phyloP scores from a whole-genome alignment of 2,113 vertebrate species.

The Tachysurus vachellii region DNA sequence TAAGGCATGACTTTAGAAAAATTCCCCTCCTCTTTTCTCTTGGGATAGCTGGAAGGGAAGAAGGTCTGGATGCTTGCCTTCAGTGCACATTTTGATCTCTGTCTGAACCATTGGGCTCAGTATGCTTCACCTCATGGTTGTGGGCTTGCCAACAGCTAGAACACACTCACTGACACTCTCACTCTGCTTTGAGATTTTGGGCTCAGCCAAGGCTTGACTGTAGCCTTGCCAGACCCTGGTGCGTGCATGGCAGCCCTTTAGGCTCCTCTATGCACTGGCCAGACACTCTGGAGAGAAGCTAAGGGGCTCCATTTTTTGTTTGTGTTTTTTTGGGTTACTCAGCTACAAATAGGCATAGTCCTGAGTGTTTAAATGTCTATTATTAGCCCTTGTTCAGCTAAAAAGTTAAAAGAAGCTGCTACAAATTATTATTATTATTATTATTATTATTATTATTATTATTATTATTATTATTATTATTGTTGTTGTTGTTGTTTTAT shows the following conservation, averaged over 20 bases:
- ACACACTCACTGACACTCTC: conserved; percentile 19
- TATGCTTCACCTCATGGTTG: conserved; percentile 6
- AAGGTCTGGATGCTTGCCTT: conserved; percentile 34
- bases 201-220: conserved; percentile 38
- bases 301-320: conserved; percentile 31
- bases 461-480: background rate
- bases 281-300: conserved; percentile 40
- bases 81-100: conserved; percentile 42
- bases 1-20: conserved; percentile 25
- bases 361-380: background rate
- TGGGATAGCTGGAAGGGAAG: conserved; percentile 14
- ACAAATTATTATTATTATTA: background rate
- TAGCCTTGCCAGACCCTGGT: conserved; percentile 51
- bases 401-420: background rate
- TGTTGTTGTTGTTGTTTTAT: background rate
- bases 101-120: conserved; percentile 44
- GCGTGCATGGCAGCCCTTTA: conserved; percentile 49
- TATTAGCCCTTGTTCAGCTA: background rate
- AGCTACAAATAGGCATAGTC: background rate
- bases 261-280: conserved; percentile 39
- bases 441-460: background rate
- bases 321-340: background rate
- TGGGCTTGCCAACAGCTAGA: conserved; percentile 35
- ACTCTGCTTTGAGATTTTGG: conserved; percentile 35
- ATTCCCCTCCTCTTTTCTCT: background rate